A percentile compares a stretch with the other conserved stretches of the same genome.
These are phyloP conservation scores for Spilarctia lutea DNA, from an alignment of 2,888 invertebrate species.

Conservation along the genomic window DNA sequence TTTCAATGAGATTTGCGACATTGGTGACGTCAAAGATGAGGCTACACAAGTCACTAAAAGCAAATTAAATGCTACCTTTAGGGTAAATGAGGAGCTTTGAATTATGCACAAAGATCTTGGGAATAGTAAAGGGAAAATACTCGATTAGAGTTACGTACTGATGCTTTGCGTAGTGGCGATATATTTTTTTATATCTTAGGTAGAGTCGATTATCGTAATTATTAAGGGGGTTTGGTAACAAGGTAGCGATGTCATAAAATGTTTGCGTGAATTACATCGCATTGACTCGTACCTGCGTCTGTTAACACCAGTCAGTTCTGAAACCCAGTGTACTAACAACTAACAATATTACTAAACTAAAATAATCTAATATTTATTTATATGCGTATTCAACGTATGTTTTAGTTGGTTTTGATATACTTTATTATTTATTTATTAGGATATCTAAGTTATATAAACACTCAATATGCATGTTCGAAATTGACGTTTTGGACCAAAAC, in stretches of 20 bases:
- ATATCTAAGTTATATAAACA: background rate
- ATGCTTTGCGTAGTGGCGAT: background rate
- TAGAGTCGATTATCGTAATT: background rate
- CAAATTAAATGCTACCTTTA: background rate
- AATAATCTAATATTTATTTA: background rate
- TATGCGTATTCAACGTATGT: background rate
- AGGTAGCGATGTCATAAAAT: background rate
- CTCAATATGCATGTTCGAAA: background rate
- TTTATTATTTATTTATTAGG: background rate
- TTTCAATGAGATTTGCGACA: conserved; percentile 88
- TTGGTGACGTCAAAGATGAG: conserved; percentile 33
- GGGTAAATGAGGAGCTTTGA: conserved; percentile 10
- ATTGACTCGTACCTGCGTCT: background rate
- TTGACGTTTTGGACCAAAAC: background rate
- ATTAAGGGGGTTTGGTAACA: background rate
- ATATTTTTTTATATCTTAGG: background rate
- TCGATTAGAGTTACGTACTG: background rate
- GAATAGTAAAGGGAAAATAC: background rate
- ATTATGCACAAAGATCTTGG: background rate
- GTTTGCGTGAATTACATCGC: background rate
- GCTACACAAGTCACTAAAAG: conserved; percentile 9
- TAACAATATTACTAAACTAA: background rate
- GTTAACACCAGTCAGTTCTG: background rate
- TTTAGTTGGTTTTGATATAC: background rate
- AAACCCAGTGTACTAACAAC: background rate